phyloP scores from a whole-genome alignment of 2,888 invertebrate genomes.

The Salticus scenicus region DNA sequence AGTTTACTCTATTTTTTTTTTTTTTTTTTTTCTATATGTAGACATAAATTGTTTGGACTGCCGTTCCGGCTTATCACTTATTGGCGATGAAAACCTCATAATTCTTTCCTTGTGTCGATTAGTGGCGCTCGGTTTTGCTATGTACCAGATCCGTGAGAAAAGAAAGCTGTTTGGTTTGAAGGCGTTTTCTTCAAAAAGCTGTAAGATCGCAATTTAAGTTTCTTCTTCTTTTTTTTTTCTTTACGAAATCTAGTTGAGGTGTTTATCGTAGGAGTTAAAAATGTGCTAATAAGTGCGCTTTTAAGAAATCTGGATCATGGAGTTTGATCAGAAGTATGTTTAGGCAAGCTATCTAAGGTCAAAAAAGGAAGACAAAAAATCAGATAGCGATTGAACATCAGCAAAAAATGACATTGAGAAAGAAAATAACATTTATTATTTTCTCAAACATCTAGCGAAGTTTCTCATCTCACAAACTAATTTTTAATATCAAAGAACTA shows the following conservation, averaged over 20 bases:
- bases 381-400: no score
- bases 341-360: no score
- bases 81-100: background rate
- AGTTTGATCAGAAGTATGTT: no score
- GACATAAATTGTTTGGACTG: constrained; percentile 61
- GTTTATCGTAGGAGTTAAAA: background rate
- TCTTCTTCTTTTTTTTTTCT: no score
- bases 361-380: no score
- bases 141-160: background rate
- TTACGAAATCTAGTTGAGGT: background rate
- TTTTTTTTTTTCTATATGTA: constrained; percentile 16
- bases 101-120: constrained; percentile 3
- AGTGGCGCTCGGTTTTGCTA: background rate
- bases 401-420: no score
- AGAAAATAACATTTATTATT: no score
- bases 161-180: background rate
- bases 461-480: no score
- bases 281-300: background rate
- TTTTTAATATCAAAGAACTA: no score
- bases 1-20: constrained; percentile 27
- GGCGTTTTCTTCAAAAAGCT: background rate
- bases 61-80: constrained; percentile 28
- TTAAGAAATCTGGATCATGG: no score
- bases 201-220: background rate
- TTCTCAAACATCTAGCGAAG: no score